phyloP scores from a whole-genome alignment of 2,888 invertebrate species.

The Meliscaeva auricollis region DNA sequence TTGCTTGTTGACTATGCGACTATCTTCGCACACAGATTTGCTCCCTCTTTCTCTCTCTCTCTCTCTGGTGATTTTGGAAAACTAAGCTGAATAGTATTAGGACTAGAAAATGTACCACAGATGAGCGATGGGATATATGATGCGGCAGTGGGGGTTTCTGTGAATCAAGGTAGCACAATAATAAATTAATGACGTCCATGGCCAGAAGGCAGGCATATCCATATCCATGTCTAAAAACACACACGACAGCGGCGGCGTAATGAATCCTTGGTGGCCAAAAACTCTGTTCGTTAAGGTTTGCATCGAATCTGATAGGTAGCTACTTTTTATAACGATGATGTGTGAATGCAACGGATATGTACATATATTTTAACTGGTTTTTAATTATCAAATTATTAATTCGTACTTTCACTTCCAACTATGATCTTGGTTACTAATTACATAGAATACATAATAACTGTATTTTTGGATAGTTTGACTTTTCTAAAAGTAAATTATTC shows the following conservation, averaged over 20 bases:
- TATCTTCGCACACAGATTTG: conserved; percentile 18
- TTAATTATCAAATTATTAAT: conserved; percentile 72
- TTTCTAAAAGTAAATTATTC: conserved; percentile 11
- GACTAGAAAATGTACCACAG: conserved; percentile 44
- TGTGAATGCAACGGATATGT: neutral
- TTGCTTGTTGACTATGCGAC: conserved; percentile 36
- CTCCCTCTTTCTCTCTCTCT: conserved; percentile 15
- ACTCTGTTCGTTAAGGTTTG: neutral
- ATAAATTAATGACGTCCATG: conserved; percentile 64
- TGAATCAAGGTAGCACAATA: conserved; percentile 66
- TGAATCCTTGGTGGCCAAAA: conserved; percentile 44
- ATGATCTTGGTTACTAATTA: conserved; percentile 49
- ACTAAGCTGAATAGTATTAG: conserved; percentile 6
- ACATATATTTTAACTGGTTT: conserved; percentile 56
- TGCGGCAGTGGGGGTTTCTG: conserved; percentile 23
- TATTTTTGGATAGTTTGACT: conserved; percentile 31
- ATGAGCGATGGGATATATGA: conserved; percentile 65
- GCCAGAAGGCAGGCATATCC: conserved; percentile 13
- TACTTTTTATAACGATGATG: conserved; percentile 19
- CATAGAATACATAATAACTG: no score
- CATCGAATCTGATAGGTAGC: neutral
- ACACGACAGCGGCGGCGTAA: conserved; percentile 13
- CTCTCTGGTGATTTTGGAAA: conserved; percentile 11
- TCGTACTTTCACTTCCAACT: conserved; percentile 34
- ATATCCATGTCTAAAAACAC: conserved; percentile 30